Base-by-base conservation (phyloP, 1,140 invertebrate genomes). In the Musca vetustissima region DNA sequence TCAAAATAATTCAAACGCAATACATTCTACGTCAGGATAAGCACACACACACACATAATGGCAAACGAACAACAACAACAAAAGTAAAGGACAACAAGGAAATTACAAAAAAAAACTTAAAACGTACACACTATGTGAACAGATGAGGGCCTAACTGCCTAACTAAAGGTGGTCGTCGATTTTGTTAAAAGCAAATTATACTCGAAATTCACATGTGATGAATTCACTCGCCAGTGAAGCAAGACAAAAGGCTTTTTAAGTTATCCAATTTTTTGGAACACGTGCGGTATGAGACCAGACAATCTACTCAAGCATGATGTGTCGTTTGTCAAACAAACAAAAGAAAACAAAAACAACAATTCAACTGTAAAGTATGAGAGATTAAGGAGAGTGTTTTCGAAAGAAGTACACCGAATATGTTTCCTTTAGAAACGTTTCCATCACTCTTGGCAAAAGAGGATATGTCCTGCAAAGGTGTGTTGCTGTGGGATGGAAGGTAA, bases 1-100 rank as follows among this genome's bases (percentile, higher is more conserved):
- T 61, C 57, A 61, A 61, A 61, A 61, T 61, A 61, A 61, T 61
- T 61, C 57, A 61, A 61, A 61, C 57, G 57, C 57, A 61, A 61
- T 43, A 61, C 36, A 8, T 43, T 13, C 17, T 11, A 36, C 25
- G 36, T 13, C 28, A 17, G 17, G 9, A 61, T 17, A 43, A 36
- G 17, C n/a, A 61, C 17, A 19, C 17, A 19, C 7, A 52, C 21
- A 52, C n/a, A 52, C 48, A n/a, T 19, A 52, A 1, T 9, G 7
- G 17, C 49, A 52, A 21, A 2, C 17, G n/a, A 21, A 6, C 6
- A 52, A 19, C 49, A 19, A 9, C n/a, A n/a, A n/a, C n/a, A n/a
- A n/a, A n/a, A n/a, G n/a, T n/a, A 17, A 52, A 52, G 21, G 17
- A 52, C 21, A 21, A 8, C 49, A 52, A 19, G 8, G 21, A 52